phyloP scores from a whole-genome alignment of 2,113 vertebrate genomes.

The Sclerurus mexicanus region DNA sequence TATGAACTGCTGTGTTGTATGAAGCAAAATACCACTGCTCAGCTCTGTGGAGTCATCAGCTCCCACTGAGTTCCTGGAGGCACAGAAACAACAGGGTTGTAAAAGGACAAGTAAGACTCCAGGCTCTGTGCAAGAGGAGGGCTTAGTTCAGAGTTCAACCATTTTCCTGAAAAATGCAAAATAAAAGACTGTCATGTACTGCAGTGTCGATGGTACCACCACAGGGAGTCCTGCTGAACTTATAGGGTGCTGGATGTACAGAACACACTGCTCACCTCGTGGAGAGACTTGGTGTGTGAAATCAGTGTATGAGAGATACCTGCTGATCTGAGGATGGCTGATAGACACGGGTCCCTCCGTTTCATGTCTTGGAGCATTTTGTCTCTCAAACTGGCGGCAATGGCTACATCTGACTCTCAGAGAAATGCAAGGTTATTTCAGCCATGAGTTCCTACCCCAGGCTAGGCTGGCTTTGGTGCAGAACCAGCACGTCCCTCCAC shows the following conservation, averaged over 20 bases:
- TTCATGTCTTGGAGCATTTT: background rate
- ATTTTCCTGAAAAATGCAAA: background rate
- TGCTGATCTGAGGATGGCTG: rapidly evolving
- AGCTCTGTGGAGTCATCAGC: background rate
- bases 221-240: background rate
- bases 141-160: background rate
- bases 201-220: rapidly evolving
- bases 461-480: background rate
- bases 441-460: background rate
- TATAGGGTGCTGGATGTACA: rapidly evolving
- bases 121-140: background rate
- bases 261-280: background rate
- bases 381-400: background rate
- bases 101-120: background rate
- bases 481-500: background rate
- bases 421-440: background rate
- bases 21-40: background rate
- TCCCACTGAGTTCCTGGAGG: background rate
- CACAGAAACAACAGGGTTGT: background rate
- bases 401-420: background rate
- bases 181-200: rapidly evolving
- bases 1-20: background rate
- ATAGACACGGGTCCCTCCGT: rapidly evolving
- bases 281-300: background rate
- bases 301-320: background rate